phyloP scores from a whole-genome alignment of 2,888 invertebrate genomes.

The Acanthosoma haemorrhoidale region DNA sequence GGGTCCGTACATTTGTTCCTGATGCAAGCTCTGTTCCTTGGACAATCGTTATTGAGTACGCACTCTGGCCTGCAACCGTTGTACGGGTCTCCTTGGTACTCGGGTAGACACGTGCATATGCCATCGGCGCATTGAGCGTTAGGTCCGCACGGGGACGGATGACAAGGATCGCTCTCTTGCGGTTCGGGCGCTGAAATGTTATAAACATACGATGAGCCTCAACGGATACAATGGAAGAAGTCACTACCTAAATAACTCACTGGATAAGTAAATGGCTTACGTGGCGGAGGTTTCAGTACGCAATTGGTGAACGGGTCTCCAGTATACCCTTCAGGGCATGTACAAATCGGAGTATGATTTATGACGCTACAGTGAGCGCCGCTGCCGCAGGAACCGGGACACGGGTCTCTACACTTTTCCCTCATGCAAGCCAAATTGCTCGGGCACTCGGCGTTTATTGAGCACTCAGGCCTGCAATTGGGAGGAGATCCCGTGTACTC shows the following conservation, averaged over 20 bases:
- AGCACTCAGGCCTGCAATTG: slow-evolving; percentile 75
- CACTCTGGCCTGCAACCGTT: slow-evolving; percentile 71
- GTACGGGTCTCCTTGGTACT: slow-evolving; percentile 73
- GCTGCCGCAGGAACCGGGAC: slow-evolving; percentile 67
- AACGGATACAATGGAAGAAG: not conserved
- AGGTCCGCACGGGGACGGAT: slow-evolving; percentile 58
- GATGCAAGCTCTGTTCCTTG: slow-evolving; percentile 50
- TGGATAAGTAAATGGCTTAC: slow-evolving; percentile 24
- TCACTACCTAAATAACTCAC: not conserved
- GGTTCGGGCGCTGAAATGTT: slow-evolving; percentile 43
- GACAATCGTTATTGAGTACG: slow-evolving; percentile 57
- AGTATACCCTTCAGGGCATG: slow-evolving; percentile 52
- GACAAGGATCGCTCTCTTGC: slow-evolving; percentile 47
- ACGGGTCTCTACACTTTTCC: slow-evolving; percentile 73
- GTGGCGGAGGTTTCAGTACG: slow-evolving; percentile 41
- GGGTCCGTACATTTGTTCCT: slow-evolving; percentile 51
- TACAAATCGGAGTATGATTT: slow-evolving; percentile 56
- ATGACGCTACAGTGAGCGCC: slow-evolving; percentile 63
- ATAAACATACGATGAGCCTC: not conserved
- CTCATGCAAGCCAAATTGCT: slow-evolving; percentile 66
- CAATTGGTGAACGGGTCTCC: slow-evolving; percentile 57
- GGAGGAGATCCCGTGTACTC: slow-evolving; percentile 81
- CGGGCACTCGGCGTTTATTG: slow-evolving; percentile 77
- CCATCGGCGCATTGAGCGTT: slow-evolving; percentile 67
- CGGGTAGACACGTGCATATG: slow-evolving; percentile 63